Conservation (phyloP, 2,888 invertebrate species). For the Trimorus sp. region DNA sequence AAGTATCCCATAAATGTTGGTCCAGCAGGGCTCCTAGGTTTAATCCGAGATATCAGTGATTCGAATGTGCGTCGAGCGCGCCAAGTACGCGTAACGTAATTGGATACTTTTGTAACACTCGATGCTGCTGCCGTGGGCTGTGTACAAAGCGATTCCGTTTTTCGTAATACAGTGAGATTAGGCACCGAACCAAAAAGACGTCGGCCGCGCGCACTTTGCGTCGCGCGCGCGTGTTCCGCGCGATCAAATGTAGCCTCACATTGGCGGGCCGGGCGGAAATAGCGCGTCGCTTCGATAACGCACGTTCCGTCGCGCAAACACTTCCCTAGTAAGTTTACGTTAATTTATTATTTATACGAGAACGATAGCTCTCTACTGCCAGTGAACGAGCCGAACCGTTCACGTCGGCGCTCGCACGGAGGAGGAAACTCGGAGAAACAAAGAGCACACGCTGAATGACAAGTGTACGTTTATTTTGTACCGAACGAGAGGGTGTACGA, state of each 20-base stretch:
- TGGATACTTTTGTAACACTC: conserved; percentile 40
- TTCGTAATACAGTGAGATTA: conserved; percentile 49
- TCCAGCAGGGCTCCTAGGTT: conserved; percentile 53
- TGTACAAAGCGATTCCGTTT: conserved; percentile 36
- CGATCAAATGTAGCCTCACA: not conserved
- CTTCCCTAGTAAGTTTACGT: conserved; percentile 35
- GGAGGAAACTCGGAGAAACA: conserved; percentile 6
- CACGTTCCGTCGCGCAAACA: conserved; percentile 31
- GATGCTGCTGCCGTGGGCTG: conserved; percentile 17
- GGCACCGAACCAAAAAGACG: conserved; percentile 7
- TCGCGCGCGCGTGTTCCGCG: not conserved
- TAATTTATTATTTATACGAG: conserved; percentile 43
- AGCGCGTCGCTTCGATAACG: not conserved
- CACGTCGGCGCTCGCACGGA: conserved; percentile 18
- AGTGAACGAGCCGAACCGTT: conserved; percentile 52
- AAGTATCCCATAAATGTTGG: too few species aligned
- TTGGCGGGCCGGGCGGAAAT: too few species aligned
- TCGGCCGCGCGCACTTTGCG: not conserved
- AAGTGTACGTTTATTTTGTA: conserved; percentile 41
- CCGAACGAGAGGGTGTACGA: conserved; percentile 17
- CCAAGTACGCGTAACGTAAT: not conserved
- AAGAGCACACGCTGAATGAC: not conserved
- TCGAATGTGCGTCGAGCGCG: too few species aligned
- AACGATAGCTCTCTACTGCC: conserved; percentile 68
- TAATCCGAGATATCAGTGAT: not conserved